Evolutionary conservation across 2,113 vertebrate species (phyloP), one percentile per base, ranked within the genome.

Genomic region (Oxyruncus cristatus): DNA sequence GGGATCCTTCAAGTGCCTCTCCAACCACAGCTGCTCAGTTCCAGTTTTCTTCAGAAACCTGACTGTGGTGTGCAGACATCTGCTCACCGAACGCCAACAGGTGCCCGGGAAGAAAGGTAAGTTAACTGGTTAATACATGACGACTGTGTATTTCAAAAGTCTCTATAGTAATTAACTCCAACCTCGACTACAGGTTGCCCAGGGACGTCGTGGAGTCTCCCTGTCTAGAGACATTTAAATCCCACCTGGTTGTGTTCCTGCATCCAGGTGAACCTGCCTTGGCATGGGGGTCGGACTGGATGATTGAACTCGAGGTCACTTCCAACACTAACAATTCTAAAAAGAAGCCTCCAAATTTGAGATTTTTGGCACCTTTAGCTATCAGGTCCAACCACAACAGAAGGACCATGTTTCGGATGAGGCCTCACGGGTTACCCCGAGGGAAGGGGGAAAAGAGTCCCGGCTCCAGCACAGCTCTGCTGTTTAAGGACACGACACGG

Each of bases 1-100:
- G 5, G 99, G 99, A 90, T 99, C 99, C 62, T 37, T 98, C 30
- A 97, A 65, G 37, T 99, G 99, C 22, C 99, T 97, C 28, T 50
- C 58, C 44, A 99, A 16, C 99, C 99, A 99, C 27, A 91, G 91
- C 59, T 99, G 98, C 84, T 99, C 98, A 0, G 98, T 41, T 0
- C 97, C 92, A 0, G 93, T 98, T 88, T 96, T 99, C 26, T 95
- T 93, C 93, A 84, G 58, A 9, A 41, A 18, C 26, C 67, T n/a
- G 2, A 4, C 46, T 0, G 98, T 90, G 6, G 86, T 95, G 95
- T 99, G 98, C 9, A 99, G 20, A 24, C 22, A 78, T 20, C 47
- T 97, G 24, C 56, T 23, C 4, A 9, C 19, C 41, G 88, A 52
- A 46, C 2, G 52, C 90, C 19, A 1, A 24, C 30, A 66, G 49